Percentiles rank a stretch among this genome's conserved stretches.
These are phyloP conservation scores for Euzophera pinguis DNA, from an alignment of 2,888 invertebrate genomes.

Conservation along the genomic window DNA sequence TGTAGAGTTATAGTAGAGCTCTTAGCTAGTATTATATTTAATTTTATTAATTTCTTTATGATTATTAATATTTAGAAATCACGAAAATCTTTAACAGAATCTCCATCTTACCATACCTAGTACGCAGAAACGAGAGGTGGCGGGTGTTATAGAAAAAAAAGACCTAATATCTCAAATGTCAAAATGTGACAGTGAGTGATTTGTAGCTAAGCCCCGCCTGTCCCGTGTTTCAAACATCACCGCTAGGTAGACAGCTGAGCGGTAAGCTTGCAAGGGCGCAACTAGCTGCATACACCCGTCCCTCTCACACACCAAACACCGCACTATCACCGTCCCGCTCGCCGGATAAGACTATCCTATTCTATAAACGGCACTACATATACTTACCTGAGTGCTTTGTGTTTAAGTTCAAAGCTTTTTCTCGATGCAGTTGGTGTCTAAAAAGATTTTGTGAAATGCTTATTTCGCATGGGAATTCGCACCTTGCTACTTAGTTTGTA, in stretches of 20 bases:
- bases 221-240: slow-evolving; percentile 81
- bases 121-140: slow-evolving; percentile 64
- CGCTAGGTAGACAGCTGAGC: slow-evolving; percentile 75
- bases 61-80: background rate
- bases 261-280: slow-evolving; percentile 69
- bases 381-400: slow-evolving; percentile 78
- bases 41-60: too few species aligned
- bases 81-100: background rate
- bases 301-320: slow-evolving; percentile 45
- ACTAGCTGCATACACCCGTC: slow-evolving; percentile 60
- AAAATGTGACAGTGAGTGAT: slow-evolving; percentile 81
- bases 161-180: slow-evolving; percentile 81
- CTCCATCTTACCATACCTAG: slow-evolving; percentile 26
- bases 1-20: too few species aligned
- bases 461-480: slow-evolving; percentile 48
- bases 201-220: slow-evolving; percentile 81
- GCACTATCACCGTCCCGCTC: slow-evolving; percentile 52
- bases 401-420: slow-evolving; percentile 74
- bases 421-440: slow-evolving; percentile 62
- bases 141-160: slow-evolving; percentile 75
- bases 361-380: slow-evolving; percentile 72
- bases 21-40: too few species aligned
- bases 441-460: slow-evolving; percentile 58
- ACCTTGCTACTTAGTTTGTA: slow-evolving; percentile 32
- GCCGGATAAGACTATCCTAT: slow-evolving; percentile 63